Conservation (phyloP, 1,140 invertebrate genomes). For the Cydia strobilella region DNA sequence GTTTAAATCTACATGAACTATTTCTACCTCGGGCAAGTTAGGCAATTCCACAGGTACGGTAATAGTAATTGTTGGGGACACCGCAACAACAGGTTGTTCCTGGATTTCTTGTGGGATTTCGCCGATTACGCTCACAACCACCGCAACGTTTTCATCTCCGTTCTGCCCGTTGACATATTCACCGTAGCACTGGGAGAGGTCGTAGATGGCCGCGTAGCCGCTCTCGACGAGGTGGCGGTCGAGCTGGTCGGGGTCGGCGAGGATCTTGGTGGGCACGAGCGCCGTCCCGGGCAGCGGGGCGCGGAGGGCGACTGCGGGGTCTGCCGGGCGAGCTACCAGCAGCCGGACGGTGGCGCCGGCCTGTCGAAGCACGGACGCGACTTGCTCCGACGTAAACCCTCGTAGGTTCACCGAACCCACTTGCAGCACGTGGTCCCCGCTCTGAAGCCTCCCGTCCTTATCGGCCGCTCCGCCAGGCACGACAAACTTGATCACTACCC, state of each 20-base stretch:
- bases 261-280: constrained; percentile 90
- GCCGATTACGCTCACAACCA: constrained; percentile 73
- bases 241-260: constrained; percentile 90
- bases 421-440: constrained; percentile 96
- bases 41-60: constrained; percentile 72
- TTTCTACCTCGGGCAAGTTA: constrained; percentile 80
- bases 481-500: constrained; percentile 98
- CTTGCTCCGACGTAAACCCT: constrained; percentile 95
- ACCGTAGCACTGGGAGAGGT: constrained; percentile 72
- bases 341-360: constrained; percentile 92
- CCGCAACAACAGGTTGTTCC: constrained; percentile 68
- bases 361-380: constrained; percentile 94
- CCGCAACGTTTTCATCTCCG: constrained; percentile 60
- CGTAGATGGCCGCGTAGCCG: constrained; percentile 81
- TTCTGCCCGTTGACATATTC: constrained; percentile 73
- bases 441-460: constrained; percentile 92
- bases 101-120: constrained; percentile 76
- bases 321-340: constrained; percentile 92
- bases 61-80: constrained; percentile 73
- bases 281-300: constrained; percentile 83
- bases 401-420: constrained; percentile 95
- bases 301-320: constrained; percentile 85
- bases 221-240: constrained; percentile 88
- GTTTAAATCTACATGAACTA: constrained; percentile 82
- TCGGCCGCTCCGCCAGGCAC: constrained; percentile 95